Evolutionary conservation across 1,140 invertebrate species (phyloP), one percentile per base, ranked within the genome.

Genomic region (Lycorma delicatula): DNA sequence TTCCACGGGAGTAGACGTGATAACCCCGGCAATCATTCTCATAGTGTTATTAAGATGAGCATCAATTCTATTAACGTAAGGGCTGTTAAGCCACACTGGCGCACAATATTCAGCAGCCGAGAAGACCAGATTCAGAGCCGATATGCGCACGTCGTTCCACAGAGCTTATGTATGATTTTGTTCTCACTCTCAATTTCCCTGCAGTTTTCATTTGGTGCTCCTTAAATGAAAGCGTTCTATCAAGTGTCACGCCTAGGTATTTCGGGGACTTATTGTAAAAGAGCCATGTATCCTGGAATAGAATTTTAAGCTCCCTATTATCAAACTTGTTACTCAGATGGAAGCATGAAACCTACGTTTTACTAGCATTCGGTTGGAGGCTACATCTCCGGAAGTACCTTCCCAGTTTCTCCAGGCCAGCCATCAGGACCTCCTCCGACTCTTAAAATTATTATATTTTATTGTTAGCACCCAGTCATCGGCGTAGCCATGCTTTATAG

Each of bases 311-410:
- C 20, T 41, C 38, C 20, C 12, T 41, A n/a, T 41, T 41, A 20
- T n/a, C 38, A 41, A 41, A 20, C 20, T 41, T 41, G 38, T 41
- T 41, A 12, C 20, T 41, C 3, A 41, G 38, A 12, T 41, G 38
- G 38, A 41, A 41, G 38, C 38, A 41, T 41, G 38, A 41, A 12
- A 41, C 38, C 38, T 41, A n/a, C 12, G 38, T 41, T 20, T 41
- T 41, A 20, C 12, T 41, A 20, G 38, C 38, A 41, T 41, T 4
- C 20, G 38, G 38, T 20, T 41, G 3, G n/a, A 41, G 20, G 20
- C 12, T n/a, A n/a, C 38, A 41, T 41, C 20, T 4, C 20, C 38
- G 38, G 20, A 41, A 41, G 20, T 41, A 41, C 20, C 38, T 41
- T 41, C 38, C 38, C 3, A 41, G 38, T 41, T 20, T 41, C 20